These are phyloP conservation scores for Conistra vaccinii DNA, from an alignment of 2,888 invertebrate genomes.

Conservation along the genomic window DNA sequence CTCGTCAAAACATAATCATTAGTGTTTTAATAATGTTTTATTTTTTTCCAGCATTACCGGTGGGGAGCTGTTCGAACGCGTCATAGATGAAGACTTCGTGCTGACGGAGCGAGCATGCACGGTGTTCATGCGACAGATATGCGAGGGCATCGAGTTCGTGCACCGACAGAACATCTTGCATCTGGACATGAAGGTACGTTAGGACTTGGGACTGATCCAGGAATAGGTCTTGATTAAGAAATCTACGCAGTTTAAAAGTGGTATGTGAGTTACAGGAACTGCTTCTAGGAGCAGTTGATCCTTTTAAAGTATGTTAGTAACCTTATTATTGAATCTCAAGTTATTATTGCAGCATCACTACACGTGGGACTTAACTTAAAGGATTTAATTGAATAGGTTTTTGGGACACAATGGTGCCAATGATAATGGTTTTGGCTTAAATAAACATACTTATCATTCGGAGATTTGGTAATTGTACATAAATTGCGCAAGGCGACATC, in stretches of 20 bases:
- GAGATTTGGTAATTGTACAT: too few species aligned
- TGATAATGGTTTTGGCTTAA: not conserved
- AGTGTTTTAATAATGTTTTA: not conserved
- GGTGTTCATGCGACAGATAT: conserved; percentile 99
- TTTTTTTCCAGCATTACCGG: conserved; percentile 96
- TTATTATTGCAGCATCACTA: too few species aligned
- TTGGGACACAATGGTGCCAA: not conserved
- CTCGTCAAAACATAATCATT: too few species aligned
- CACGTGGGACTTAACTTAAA: too few species aligned
- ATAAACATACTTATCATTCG: not conserved
- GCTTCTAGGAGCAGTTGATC: too few species aligned
- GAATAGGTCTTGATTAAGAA: too few species aligned
- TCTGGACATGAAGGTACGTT: conserved; percentile 97
- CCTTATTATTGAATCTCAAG: too few species aligned
- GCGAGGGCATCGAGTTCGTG: conserved; percentile 99
- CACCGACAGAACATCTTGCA: conserved; percentile 98
- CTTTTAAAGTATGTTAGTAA: too few species aligned
- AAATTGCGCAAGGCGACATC: not conserved
- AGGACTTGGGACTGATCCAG: too few species aligned
- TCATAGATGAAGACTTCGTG: conserved; percentile 99
- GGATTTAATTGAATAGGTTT: not conserved
- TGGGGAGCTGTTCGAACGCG: conserved; percentile 99
- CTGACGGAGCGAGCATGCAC: conserved; percentile 99
- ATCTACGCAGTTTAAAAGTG: too few species aligned
- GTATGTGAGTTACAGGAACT: too few species aligned